Conservation (phyloP, 2,888 invertebrate species). For the Pammene fasciana region DNA sequence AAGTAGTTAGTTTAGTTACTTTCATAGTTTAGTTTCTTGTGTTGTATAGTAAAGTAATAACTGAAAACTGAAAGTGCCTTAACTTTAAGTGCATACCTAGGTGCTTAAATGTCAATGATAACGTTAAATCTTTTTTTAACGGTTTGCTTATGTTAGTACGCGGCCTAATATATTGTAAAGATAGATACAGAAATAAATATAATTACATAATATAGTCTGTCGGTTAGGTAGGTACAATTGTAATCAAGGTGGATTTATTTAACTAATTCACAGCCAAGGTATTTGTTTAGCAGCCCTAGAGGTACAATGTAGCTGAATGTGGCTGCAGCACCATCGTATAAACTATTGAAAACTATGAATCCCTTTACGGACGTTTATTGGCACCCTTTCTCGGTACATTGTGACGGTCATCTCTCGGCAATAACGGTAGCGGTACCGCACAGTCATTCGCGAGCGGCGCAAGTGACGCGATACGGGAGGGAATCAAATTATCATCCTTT, state of each 20-base stretch:
- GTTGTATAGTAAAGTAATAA: too few relatives aligned
- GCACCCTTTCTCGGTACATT: slow-evolving; percentile 48
- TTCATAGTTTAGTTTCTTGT: too few relatives aligned
- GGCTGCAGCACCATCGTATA: background rate
- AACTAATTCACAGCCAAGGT: background rate
- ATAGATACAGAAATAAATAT: too few relatives aligned
- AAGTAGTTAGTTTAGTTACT: too few relatives aligned
- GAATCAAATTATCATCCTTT: background rate
- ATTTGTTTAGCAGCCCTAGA: background rate
- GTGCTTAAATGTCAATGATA: too few relatives aligned
- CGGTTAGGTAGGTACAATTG: background rate
- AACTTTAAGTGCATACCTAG: too few relatives aligned
- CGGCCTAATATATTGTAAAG: too few relatives aligned
- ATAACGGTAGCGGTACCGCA: slow-evolving; percentile 65
- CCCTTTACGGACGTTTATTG: slow-evolving; percentile 38
- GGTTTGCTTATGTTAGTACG: too few relatives aligned
- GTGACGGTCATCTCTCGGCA: slow-evolving; percentile 78
- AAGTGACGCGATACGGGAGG: slow-evolving; percentile 10
- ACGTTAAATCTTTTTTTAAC: too few relatives aligned
- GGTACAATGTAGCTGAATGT: background rate
- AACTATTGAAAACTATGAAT: slow-evolving; percentile 30
- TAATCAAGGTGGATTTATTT: background rate
- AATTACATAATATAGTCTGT: too few relatives aligned
- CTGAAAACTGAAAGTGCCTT: too few relatives aligned
- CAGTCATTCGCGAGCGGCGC: slow-evolving; percentile 63